phyloP scores from a whole-genome alignment of 1,140 invertebrate species.

The Archegozetes longisetosus region DNA sequence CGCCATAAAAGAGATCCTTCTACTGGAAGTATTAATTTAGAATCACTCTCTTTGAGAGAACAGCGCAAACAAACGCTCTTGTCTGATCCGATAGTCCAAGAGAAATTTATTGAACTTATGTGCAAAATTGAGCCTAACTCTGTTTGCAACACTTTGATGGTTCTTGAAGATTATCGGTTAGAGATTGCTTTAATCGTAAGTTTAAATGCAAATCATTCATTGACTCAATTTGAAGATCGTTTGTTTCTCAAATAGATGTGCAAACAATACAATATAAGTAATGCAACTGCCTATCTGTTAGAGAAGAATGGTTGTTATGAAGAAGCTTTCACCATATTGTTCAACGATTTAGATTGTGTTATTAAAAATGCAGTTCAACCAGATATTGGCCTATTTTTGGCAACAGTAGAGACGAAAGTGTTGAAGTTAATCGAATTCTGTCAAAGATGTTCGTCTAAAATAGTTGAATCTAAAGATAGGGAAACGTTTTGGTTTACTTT shows the following conservation, averaged over 20 bases:
- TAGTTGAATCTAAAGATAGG: slow-evolving; percentile 1
- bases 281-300: slow-evolving; percentile 37
- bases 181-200: slow-evolving; percentile 32
- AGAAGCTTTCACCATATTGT: slow-evolving; percentile 32
- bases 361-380: not conserved
- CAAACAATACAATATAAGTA: slow-evolving; percentile 29
- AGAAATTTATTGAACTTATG: slow-evolving; percentile 48
- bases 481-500: slow-evolving; percentile 38
- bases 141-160: slow-evolving; percentile 32
- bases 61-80: slow-evolving; percentile 31
- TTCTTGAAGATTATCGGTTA: slow-evolving; percentile 32
- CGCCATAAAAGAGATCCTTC: not conserved
- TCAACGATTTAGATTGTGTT: slow-evolving; percentile 21
- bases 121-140: slow-evolving; percentile 41
- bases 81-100: slow-evolving; percentile 37
- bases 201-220: too few relatives aligned
- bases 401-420: slow-evolving; percentile 3
- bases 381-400: slow-evolving; percentile 3
- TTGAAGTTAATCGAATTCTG: not conserved
- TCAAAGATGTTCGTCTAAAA: slow-evolving; percentile 5
- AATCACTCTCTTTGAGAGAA: not conserved
- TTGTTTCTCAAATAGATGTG: slow-evolving; percentile 24
- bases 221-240: not conserved
- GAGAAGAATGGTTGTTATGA: slow-evolving; percentile 38
- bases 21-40: not conserved